Base-by-base conservation (phyloP, 1,140 invertebrate species). In the Cydia fagiglandana region DNA sequence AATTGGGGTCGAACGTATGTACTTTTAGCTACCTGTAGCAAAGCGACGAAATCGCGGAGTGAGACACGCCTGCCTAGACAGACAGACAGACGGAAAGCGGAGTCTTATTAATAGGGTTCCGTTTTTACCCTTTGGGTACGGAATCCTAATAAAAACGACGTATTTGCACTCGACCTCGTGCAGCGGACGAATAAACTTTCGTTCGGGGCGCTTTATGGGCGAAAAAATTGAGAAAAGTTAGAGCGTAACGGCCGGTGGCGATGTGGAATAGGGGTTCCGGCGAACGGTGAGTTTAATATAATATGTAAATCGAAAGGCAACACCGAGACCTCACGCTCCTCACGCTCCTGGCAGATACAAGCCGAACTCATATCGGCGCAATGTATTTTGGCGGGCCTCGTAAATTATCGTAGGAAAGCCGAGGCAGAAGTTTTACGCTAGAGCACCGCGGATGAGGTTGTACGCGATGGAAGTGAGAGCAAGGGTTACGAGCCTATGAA, bases 181-280 rank as follows among this genome's bases (percentile, higher is more conserved):
- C 83, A 81, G 83, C 82, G 88, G 88, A 84, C 79, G 88, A 83
- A 80, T 80, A 88, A 91, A 93, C 87, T 91, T 93, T 91, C 82
- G 84, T 87, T 88, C 85, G 85, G 87, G 88, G 82, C 86, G 84
- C 87, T 91, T 91, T 91, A 93, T 91, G 88, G 85, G 83, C 85
- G 89, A 86, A 93, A 91, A 93, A 93, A 91, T 91, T 93, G 88
- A 86, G 88, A 91, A 92, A 93, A 91, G 90, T 91, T 91, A 81
- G 83, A 86, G 83, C 87, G 87, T 90, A 90, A 93, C 89, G 91
- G 90, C 88, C 88, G 88, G 89, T 87, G 84, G 86, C 85, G 84
- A 82, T 84, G 85, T 77, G 78, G 84, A 82, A 78, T 80, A 82
- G 83, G 83, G 86, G 81, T 83, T 38, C 78, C 73, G 74, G 82